A percentile compares a stretch with the other conserved stretches of the same genome.
These are phyloP conservation scores for Camelus bactrianus DNA, from an alignment of 2,113 vertebrate genomes.

Conservation along the genomic window DNA sequence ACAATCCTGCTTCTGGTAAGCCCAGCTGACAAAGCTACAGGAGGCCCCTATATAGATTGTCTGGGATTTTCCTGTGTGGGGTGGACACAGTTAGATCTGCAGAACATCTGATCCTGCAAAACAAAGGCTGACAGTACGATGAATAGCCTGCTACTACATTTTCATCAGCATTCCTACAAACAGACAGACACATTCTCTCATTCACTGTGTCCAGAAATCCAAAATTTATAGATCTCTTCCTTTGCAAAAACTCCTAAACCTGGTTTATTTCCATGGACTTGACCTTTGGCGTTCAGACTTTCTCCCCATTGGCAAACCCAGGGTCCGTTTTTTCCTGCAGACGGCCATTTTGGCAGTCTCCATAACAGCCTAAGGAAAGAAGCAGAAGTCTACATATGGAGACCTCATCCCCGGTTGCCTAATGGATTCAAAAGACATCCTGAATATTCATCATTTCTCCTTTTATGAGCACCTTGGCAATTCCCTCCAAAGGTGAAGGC, in stretches of 20 bases:
- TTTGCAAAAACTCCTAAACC: constrained; percentile 58
- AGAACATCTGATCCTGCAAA: background rate
- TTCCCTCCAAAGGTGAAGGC: constrained; percentile 88
- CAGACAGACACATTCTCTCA: background rate
- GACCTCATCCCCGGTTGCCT: constrained; percentile 89
- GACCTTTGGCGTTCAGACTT: constrained; percentile 74
- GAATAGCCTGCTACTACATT: background rate
- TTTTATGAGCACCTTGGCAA: constrained; percentile 93
- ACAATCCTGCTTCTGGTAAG: background rate
- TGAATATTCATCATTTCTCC: constrained; percentile 92
- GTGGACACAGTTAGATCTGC: background rate
- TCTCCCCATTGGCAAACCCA: constrained; percentile 79
- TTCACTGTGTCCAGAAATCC: background rate
- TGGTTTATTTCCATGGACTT: constrained; percentile 84
- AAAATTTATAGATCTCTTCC: constrained; percentile 73
- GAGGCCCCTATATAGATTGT: background rate
- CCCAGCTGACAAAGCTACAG: background rate
- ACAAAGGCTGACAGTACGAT: background rate
- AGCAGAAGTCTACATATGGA: constrained; percentile 87
- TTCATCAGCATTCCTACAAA: background rate
- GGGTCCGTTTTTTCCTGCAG: constrained; percentile 83
- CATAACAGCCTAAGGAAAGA: constrained; percentile 83
- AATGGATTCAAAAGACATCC: constrained; percentile 92
- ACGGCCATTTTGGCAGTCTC: constrained; percentile 86
- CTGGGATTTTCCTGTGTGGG: background rate